Conservation (phyloP, 2,113 vertebrate genomes). For the Phalacrocorax brasilianus region DNA sequence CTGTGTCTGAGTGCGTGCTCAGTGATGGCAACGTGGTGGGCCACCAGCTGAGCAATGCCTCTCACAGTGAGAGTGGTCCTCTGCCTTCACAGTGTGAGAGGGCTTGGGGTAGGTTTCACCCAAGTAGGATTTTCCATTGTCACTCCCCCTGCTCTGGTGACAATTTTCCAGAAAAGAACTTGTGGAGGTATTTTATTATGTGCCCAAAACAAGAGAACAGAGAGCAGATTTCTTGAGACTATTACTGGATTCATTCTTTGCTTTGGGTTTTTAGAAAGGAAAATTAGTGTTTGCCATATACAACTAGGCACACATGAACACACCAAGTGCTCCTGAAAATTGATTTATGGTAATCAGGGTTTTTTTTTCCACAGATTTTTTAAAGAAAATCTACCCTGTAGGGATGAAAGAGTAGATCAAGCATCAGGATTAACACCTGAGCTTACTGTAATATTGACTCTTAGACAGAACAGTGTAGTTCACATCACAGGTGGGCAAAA, state of each 20-base stretch:
- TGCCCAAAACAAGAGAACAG: neutral
- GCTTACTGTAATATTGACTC: neutral
- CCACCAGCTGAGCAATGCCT: neutral
- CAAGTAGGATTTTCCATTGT: neutral
- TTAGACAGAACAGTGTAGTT: neutral
- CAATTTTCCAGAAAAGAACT: neutral
- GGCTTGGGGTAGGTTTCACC: neutral
- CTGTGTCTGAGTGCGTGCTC: rapidly evolving
- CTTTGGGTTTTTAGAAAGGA: neutral
- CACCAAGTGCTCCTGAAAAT: neutral
- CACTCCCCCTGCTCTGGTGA: neutral
- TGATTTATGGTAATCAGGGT: neutral
- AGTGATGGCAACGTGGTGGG: neutral
- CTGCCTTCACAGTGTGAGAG: neutral
- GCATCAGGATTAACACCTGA: neutral
- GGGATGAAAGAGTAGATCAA: neutral
- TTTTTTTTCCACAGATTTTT: neutral
- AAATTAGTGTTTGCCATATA: neutral
- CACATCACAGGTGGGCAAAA: neutral
- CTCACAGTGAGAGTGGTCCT: neutral
- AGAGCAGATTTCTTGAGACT: neutral
- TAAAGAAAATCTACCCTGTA: neutral
- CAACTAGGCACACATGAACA: rapidly evolving
- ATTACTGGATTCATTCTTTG: neutral
- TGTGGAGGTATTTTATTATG: neutral